Evolutionary conservation across 2,888 invertebrate genomes (phyloP).

Genomic region (Polymixis lichenea): DNA sequence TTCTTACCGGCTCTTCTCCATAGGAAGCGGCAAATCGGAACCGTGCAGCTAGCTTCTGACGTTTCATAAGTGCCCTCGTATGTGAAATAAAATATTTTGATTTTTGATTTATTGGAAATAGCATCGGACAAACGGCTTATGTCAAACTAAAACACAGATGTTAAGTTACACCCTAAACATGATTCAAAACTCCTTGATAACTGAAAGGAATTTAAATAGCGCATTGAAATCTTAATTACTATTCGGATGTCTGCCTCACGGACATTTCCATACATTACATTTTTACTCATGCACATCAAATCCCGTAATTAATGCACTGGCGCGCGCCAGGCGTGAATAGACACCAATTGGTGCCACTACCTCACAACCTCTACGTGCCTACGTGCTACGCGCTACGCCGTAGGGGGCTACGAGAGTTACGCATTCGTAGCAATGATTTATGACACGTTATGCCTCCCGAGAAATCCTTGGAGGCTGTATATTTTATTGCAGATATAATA

Average conservation of each 20-base stretch:
- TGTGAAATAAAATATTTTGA: too few relatives aligned
- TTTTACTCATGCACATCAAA: constrained; percentile 24
- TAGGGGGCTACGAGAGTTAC: constrained; percentile 54
- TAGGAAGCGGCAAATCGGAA: too few relatives aligned
- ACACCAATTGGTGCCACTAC: constrained; percentile 49
- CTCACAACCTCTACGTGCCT: constrained; percentile 46
- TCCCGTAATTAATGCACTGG: constrained; percentile 54
- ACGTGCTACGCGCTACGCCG: constrained; percentile 62
- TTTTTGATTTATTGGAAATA: too few relatives aligned
- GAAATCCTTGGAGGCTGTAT: constrained; percentile 51
- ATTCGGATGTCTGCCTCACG: neutral
- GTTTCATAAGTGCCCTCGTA: too few relatives aligned
- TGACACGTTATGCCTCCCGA: constrained; percentile 30
- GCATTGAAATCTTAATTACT: neutral
- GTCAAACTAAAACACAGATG: neutral
- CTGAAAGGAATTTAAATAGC: constrained; percentile 11
- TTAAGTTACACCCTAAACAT: too few relatives aligned
- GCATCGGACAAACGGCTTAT: too few relatives aligned
- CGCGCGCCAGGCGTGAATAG: constrained; percentile 43
- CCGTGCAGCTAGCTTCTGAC: too few relatives aligned
- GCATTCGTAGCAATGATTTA: constrained; percentile 61
- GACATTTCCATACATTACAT: constrained; percentile 23
- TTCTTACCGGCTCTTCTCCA: too few relatives aligned
- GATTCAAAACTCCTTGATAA: neutral
- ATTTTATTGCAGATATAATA: constrained; percentile 56